Evolutionary conservation across 2,888 invertebrate genomes (phyloP), one percentile per base, ranked within the genome.

Genomic region (Tetragnatha montana): DNA sequence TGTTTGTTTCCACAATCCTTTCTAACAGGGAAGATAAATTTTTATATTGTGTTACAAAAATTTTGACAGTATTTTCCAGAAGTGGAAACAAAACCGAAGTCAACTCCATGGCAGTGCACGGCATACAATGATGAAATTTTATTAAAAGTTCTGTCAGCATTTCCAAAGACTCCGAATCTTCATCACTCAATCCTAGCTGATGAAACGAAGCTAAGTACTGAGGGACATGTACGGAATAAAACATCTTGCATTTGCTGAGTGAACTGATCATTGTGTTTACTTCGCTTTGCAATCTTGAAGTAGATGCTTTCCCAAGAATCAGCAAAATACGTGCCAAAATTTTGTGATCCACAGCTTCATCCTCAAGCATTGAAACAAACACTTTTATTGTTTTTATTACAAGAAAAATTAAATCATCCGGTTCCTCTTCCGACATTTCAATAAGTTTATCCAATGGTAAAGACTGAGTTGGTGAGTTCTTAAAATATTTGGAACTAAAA

Each of bases 171-270:
- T 85, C 19, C 8, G 85, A 79, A 82, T 91, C 81, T 17, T 60
- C 50, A 17, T 75, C 60, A 21, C 71, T 22, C 10, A 74, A 51
- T n/a, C 69, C 19, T 12, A 47, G 7, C 19, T 14, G 49, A 8
- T 85, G 88, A 78, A 91, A 86, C 4, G 75, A 84, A 47, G 51
- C 78, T 17, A 91, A 35, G 81, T 81, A 91, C 49, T 22, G 19
- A 14, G 78, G 85, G 21, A 88, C 10, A 21, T 60, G 50, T 12
- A 69, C 12, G 8, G 81, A 82, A 17, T 78, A 22, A 69, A 88
- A 88, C 8, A 19, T 49, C 2, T 17, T 68, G 19, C 69, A 78
- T 21, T 22, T 71, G 3, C 60, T 51, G 22, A 91, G 14, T 14
- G n/a, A n/a, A 8, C 82, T 81, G 12, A 88, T 21, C 17, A 88